These are phyloP conservation scores for Cheilosia urbana DNA, from an alignment of 2,888 invertebrate genomes.

Conservation along the genomic window DNA sequence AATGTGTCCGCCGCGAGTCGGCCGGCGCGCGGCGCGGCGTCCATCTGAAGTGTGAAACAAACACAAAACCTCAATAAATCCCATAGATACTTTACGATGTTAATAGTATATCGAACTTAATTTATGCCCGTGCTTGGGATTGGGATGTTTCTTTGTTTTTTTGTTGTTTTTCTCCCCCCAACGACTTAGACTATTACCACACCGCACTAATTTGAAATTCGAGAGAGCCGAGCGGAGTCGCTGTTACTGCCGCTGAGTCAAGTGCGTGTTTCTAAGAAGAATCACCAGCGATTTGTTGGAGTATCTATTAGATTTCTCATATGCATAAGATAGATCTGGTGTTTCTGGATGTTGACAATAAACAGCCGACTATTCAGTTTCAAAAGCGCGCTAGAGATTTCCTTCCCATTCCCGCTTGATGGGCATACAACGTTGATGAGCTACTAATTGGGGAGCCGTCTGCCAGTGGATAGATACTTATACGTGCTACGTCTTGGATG, in stretches of 20 bases:
- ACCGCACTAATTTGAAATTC: slow-evolving; percentile 41
- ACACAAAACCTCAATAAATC: slow-evolving; percentile 34
- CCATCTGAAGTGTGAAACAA: slow-evolving; percentile 33
- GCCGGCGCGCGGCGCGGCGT: slow-evolving; percentile 15
- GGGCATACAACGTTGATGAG: slow-evolving; percentile 34
- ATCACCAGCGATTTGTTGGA: slow-evolving; percentile 34
- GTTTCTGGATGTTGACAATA: slow-evolving; percentile 47
- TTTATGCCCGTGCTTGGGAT: slow-evolving; percentile 27
- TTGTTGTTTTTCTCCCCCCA: no score
- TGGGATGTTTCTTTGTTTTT: neutral
- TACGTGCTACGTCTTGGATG: slow-evolving; percentile 12
- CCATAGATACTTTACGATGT: slow-evolving; percentile 28
- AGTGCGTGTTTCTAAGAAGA: slow-evolving; percentile 8
- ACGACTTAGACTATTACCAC: slow-evolving; percentile 34
- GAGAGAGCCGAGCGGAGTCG: neutral
- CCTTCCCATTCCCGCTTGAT: slow-evolving; percentile 21
- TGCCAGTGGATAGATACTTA: slow-evolving; percentile 5
- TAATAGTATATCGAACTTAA: slow-evolving; percentile 31
- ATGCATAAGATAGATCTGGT: neutral
- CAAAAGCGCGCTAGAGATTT: slow-evolving; percentile 23
- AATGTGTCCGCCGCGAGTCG: slow-evolving; percentile 9
- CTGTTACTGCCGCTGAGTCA: no score
- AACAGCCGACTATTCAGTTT: slow-evolving; percentile 46
- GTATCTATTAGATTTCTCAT: slow-evolving; percentile 42
- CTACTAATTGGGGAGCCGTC: slow-evolving; percentile 54